These are phyloP conservation scores for Trichogramma evanescens DNA, from an alignment of 2,888 invertebrate species.

Conservation along the genomic window DNA sequence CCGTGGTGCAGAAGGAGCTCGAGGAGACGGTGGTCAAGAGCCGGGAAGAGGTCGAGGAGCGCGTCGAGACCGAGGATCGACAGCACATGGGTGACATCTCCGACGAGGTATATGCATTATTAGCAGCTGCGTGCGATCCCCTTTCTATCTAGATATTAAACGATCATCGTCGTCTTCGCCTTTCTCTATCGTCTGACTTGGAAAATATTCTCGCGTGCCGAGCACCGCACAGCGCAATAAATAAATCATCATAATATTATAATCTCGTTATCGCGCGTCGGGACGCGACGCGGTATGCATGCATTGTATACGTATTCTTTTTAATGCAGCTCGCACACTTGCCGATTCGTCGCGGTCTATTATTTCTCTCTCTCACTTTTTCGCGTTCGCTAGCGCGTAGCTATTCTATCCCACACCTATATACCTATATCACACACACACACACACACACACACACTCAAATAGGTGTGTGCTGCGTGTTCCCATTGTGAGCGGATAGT, in stretches of 20 bases:
- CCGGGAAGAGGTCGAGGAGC: conserved; percentile 74
- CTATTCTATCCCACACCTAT: too few relatives aligned
- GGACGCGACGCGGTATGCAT: too few relatives aligned
- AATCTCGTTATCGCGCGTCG: too few relatives aligned
- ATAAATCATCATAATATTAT: too few relatives aligned
- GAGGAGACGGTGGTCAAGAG: conserved; percentile 73
- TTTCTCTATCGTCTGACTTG: too few relatives aligned
- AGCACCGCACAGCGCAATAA: too few relatives aligned
- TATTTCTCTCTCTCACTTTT: conserved; percentile 1
- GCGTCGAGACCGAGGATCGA: conserved; percentile 76
- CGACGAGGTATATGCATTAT: conserved; percentile 63
- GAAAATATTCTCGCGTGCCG: too few relatives aligned
- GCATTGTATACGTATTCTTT: neutral
- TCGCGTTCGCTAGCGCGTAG: conserved; percentile 2
- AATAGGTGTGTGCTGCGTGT: too few relatives aligned
- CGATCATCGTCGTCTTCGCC: too few relatives aligned
- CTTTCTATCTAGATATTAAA: neutral
- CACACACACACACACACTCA: too few relatives aligned
- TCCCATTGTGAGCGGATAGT: neutral
- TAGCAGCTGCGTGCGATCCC: neutral
- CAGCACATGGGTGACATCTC: conserved; percentile 78
- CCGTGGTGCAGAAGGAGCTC: conserved; percentile 70
- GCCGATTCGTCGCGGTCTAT: conserved; percentile 1
- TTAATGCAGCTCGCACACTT: neutral
- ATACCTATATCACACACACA: too few relatives aligned